Evolutionary conservation across 1,140 invertebrate genomes (phyloP), one percentile per base, ranked within the genome.

Genomic region (Eumeta japonica): DNA sequence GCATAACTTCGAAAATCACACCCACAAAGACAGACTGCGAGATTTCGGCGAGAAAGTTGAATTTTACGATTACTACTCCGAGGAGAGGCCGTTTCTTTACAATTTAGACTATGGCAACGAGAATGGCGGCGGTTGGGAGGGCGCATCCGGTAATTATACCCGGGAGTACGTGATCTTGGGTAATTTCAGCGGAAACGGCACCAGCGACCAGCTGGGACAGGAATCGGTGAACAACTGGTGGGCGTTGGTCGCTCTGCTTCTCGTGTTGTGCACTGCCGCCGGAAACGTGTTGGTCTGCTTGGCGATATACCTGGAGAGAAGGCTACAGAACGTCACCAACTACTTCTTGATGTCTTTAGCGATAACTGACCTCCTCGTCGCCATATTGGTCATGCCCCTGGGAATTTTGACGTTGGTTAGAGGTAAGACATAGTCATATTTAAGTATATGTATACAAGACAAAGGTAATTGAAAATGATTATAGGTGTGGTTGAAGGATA

Each of bases 331-430:
- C 62, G 90, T 97, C 12, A 98, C 95, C 41, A 98, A 98, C 71
- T 94, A 95, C 60, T 96, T 98, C 61, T 81, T 98, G 37, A 89
- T 97, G 81, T 97, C 93, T 10, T 74, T 98, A 51, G 94, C 95
- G 15, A 86, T 97, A 39, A 96, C 94, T 3, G 95, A 98, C 76
- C 80, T 98, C 10, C 85, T 98, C 76, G 94, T 98, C 0, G 90
- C 89, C 3, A 79, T 93, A 5, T 77, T 94, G 37, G 92, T 95
- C 24, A 95, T 95, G 91, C 92, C 92, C 1, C 75, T 94, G 38
- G 90, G 89, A 24, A 90, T 90, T 50, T 66, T 90, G 31, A 89
- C 87, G 1, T 72, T 90, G 18, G 82, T 90, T 5, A 75, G 81
- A 77, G 87, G 87, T 89, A 65, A 85, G 82, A n/a, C n/a, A n/a